Percentiles rank a stretch among this genome's conserved stretches.
These are phyloP conservation scores for Papilio gigon DNA, from an alignment of 2,888 invertebrate genomes.

Conservation along the genomic window DNA sequence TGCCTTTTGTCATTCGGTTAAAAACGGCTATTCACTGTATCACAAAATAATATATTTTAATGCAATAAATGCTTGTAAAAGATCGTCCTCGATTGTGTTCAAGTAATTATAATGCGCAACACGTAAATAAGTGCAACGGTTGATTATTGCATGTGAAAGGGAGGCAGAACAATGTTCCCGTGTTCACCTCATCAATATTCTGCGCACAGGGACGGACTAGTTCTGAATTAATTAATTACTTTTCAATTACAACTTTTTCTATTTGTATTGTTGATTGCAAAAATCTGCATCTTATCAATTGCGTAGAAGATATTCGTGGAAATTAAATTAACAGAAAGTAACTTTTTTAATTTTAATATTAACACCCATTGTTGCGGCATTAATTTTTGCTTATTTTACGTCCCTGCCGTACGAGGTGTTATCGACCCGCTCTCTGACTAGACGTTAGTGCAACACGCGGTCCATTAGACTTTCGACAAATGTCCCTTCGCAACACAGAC, in stretches of 20 bases:
- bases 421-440: no score
- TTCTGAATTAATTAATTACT: slow-evolving; percentile 11
- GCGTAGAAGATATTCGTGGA: no score
- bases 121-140: slow-evolving; percentile 14
- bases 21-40: not conserved
- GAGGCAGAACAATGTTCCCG: slow-evolving; percentile 12
- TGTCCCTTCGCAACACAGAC: no score
- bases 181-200: slow-evolving; percentile 10
- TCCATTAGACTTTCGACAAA: no score
- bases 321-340: no score
- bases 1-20: not conserved
- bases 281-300: not conserved
- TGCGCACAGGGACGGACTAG: not conserved
- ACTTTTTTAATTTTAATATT: no score
- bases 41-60: not conserved
- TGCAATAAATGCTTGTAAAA: not conserved
- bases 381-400: no score
- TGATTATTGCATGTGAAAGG: slow-evolving; percentile 28
- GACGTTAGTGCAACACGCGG: no score
- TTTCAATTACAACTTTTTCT: no score
- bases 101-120: slow-evolving; percentile 3
- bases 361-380: no score
- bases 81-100: slow-evolving; percentile 4
- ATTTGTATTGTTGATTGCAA: not conserved
- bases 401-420: no score